phyloP scores from a whole-genome alignment of 2,888 invertebrate genomes.

The Acanthopleura granulata region DNA sequence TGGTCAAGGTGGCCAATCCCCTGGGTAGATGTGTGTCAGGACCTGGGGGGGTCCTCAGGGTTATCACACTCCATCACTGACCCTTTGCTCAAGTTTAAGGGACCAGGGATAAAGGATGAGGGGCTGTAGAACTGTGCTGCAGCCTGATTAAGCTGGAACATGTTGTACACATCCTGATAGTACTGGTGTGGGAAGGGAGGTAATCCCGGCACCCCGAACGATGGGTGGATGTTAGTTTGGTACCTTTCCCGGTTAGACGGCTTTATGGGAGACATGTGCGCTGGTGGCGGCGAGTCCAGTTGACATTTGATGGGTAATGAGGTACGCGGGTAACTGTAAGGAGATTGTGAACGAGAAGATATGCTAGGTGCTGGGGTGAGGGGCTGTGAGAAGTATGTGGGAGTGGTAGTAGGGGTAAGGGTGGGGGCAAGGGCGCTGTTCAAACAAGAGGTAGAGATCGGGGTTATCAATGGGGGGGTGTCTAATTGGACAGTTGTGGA shows the following conservation, averaged over 20 bases:
- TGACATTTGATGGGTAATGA: conserved; percentile 8
- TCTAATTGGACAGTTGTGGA: neutral
- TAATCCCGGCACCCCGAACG: neutral
- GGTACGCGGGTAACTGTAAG: neutral
- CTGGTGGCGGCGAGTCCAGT: conserved; percentile 4
- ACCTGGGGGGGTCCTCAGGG: neutral
- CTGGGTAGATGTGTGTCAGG: neutral
- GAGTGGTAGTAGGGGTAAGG: no score
- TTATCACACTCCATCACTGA: neutral
- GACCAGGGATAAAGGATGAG: neutral
- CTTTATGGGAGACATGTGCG: neutral
- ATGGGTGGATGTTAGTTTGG: neutral
- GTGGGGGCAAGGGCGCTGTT: no score
- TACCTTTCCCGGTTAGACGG: neutral
- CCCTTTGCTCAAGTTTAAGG: conserved; percentile 1
- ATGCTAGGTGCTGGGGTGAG: neutral
- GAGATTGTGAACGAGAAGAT: neutral
- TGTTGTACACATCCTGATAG: conserved; percentile 9
- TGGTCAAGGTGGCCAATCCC: no score
- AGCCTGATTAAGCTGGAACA: neutral
- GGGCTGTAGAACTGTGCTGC: conserved; percentile 2
- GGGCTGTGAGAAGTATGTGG: no score
- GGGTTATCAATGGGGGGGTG: neutral
- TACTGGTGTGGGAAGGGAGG: neutral
- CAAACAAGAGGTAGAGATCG: no score